phyloP scores from a whole-genome alignment of 35 echinoderm and acorn worm species.

The Anneissia japonica region DNA sequence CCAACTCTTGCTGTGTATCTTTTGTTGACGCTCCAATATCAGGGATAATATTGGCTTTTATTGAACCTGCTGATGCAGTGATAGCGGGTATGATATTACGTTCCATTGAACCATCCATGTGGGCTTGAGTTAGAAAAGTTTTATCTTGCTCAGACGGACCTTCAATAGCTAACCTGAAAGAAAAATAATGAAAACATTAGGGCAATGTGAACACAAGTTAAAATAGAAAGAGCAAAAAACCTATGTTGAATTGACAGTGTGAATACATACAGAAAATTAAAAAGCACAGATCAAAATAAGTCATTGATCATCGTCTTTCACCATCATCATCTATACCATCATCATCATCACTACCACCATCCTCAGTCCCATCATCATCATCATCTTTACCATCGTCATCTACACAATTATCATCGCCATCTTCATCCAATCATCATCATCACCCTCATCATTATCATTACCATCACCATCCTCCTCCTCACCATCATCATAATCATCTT shows the following conservation, averaged over 20 bases:
- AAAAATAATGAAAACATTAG: neutral
- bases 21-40: neutral
- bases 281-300: neutral
- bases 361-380: no score
- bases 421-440: no score
- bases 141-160: neutral
- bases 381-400: no score
- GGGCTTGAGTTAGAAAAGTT: slow-evolving; percentile 2
- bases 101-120: neutral
- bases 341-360: no score
- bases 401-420: no score
- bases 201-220: neutral
- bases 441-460: no score
- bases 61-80: neutral
- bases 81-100: neutral
- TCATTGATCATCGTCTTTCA: neutral
- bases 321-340: no score
- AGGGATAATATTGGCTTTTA: neutral
- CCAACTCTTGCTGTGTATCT: neutral
- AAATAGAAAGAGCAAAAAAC: neutral
- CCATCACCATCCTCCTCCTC: no score
- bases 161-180: neutral
- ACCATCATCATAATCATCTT: no score
- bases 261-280: neutral
- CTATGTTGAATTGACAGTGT: neutral